Percentiles rank a stretch among this genome's conserved stretches.
Conservation (phyloP, 2,888 invertebrate genomes). For the Neelides folsomi region DNA sequence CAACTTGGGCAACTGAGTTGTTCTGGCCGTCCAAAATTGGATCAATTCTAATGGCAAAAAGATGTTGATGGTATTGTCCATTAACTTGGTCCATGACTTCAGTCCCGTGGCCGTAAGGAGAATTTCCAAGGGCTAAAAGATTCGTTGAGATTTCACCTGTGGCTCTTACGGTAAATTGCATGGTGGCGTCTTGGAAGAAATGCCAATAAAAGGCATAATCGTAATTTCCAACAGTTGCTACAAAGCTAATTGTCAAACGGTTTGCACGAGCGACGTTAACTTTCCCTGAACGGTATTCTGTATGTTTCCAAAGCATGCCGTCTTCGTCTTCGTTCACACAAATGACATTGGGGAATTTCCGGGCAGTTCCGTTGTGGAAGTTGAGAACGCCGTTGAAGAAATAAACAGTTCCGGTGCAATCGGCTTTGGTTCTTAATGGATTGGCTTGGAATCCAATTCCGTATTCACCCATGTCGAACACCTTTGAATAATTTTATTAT, state of each 20-base stretch:
- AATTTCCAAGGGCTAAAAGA: neutral
- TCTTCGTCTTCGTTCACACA: constrained; percentile 18
- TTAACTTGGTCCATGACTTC: constrained; percentile 2
- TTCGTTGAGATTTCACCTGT: constrained; percentile 12
- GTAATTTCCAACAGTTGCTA: constrained; percentile 15
- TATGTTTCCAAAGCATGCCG: constrained; percentile 21
- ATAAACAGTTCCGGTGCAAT: constrained; percentile 12
- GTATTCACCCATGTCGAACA: constrained; percentile 18
- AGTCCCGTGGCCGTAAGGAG: neutral
- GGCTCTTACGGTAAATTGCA: constrained; percentile 11
- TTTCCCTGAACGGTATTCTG: constrained; percentile 10
- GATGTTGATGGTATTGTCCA: constrained; percentile 13
- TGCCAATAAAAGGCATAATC: constrained; percentile 18
- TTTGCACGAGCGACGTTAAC: constrained; percentile 5
- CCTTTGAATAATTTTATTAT: constrained; percentile 2
- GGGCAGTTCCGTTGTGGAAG: constrained; percentile 9
- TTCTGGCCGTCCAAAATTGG: constrained; percentile 11
- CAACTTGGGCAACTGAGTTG: constrained; percentile 13
- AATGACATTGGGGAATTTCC: neutral
- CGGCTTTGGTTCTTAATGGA: constrained; percentile 1
- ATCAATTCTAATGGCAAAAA: constrained; percentile 8
- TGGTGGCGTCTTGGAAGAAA: constrained; percentile 17
- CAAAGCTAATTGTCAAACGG: constrained; percentile 8
- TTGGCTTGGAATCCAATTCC: constrained; percentile 12
- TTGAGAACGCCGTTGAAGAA: constrained; percentile 11